Conservation (phyloP, 64 coral and sea anemone species). For the Hydrozoanthus tunicans region DNA sequence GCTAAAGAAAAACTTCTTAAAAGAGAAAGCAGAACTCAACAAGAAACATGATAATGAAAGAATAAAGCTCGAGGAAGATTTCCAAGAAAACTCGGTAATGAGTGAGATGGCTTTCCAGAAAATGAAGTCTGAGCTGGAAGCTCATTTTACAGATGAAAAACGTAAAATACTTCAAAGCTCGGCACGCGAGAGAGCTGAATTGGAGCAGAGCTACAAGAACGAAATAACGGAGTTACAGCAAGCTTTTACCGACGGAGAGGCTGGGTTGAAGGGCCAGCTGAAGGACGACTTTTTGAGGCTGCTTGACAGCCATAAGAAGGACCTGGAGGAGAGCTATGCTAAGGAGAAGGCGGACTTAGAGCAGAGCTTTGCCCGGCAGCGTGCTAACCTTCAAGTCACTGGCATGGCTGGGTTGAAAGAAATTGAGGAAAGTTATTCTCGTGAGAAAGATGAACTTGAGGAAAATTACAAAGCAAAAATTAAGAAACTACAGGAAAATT, state of each 20-base stretch:
- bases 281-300: slow-evolving; percentile 91
- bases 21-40: slow-evolving; percentile 72
- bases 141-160: slow-evolving; percentile 89
- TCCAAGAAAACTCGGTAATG: slow-evolving; percentile 75
- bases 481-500: slow-evolving; percentile 83
- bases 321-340: slow-evolving; percentile 85
- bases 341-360: slow-evolving; percentile 80
- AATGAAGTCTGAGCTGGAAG: slow-evolving; percentile 89
- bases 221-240: slow-evolving; percentile 90
- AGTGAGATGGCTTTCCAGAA: slow-evolving; percentile 87
- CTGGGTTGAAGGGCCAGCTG: slow-evolving; percentile 90
- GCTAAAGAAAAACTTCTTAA: slow-evolving; percentile 76
- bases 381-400: slow-evolving; percentile 72
- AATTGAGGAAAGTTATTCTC: slow-evolving; percentile 80
- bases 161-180: slow-evolving; percentile 77
- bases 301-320: slow-evolving; percentile 76
- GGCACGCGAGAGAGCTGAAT: slow-evolving; percentile 74
- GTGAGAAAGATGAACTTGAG: slow-evolving; percentile 86
- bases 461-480: slow-evolving; percentile 93
- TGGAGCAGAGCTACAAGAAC: slow-evolving; percentile 82
- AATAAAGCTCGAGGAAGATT: slow-evolving; percentile 87
- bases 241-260: slow-evolving; percentile 87
- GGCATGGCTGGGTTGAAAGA: slow-evolving; percentile 72
- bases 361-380: slow-evolving; percentile 82
- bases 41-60: slow-evolving; percentile 80